Base-by-base conservation (phyloP, 2,888 invertebrate species). In the Melieria crassipennis region DNA sequence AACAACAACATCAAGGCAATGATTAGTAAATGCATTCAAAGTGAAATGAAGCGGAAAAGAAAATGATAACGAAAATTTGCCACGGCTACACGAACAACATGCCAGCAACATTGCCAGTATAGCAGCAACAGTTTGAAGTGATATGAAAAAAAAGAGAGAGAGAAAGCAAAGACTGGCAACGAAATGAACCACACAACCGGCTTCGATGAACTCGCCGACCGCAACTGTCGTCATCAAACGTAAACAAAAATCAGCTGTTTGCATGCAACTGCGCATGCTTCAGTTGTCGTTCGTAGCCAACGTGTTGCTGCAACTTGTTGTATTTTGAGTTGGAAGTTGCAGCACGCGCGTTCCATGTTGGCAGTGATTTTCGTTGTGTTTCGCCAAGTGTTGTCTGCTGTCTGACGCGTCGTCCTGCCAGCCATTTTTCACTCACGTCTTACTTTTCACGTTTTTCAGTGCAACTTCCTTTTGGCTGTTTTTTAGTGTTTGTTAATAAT, bases 211-310 rank as follows among this genome's bases (percentile, higher is more conserved):
- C 50, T 10, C 50, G 50, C 9, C 30, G 30, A 30, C 30, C 30
- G 30, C 30, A 30, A 30, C 30, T 30, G 30, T 30, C 30, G 30
- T 30, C 30, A 30, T 4, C 7, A 63, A 71, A 74, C 56, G 73
- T 77, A 78, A 77, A 78, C 74, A 78, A 76, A 76, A 73, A 75
- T 69, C 78, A 78, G 78, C 77, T 78, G 78, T 73, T 75, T 43
- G 30, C 1, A 43, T 10, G 16, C 56, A 65, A 56, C 11, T n/a
- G 43, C 30, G 58, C 55, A 50, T 72, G 13, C 11, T 7, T 11
- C 3, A 50, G 57, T 48, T n/a, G 30, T 30, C 30, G 58, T 71
- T 58, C 13, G 61, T n/a, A 48, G 5, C 57, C 16, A 61, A 55
- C 67, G 46, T 64, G 73, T 72, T 72, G 65, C 47, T 62, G 47